Conservation (phyloP, 2,113 vertebrate genomes). For the Uropsilus gracilis region DNA sequence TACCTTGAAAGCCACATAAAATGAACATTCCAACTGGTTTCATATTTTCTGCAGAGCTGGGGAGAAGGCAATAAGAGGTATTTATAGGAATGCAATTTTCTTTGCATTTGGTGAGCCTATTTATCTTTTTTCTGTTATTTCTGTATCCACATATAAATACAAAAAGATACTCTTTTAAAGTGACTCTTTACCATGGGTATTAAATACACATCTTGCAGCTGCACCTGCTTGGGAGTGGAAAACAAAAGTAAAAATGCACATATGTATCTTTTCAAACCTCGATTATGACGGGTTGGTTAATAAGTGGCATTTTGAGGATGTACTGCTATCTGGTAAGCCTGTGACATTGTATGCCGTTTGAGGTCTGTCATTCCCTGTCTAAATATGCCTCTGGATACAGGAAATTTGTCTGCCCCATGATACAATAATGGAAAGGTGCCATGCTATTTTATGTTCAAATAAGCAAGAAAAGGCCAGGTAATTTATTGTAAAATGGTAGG, state of each 20-base stretch:
- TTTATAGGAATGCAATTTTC: conserved; percentile 69
- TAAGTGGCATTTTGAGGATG: background rate
- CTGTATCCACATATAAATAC: conserved; percentile 38
- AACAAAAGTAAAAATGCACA: background rate
- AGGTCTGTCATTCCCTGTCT: background rate
- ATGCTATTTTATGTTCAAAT: background rate
- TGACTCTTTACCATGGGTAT: background rate
- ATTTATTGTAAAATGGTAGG: conserved; percentile 10
- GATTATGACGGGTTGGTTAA: background rate
- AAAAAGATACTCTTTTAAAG: conserved; percentile 8
- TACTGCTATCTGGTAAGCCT: background rate
- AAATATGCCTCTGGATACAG: background rate
- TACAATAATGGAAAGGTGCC: background rate
- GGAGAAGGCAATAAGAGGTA: conserved; percentile 60
- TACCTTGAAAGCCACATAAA: conserved; percentile 68
- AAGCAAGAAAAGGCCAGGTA: background rate
- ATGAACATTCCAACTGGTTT: conserved; percentile 65
- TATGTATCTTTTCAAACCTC: background rate
- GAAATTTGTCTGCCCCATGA: background rate
- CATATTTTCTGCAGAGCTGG: conserved; percentile 47
- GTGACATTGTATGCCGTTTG: background rate
- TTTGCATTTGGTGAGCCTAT: conserved; percentile 48
- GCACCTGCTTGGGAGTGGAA: background rate
- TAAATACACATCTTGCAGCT: background rate
- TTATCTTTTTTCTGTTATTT: conserved; percentile 59